These are phyloP conservation scores for Corythornis madagascariensis DNA, from an alignment of 2,113 vertebrate genomes.

Conservation along the genomic window DNA sequence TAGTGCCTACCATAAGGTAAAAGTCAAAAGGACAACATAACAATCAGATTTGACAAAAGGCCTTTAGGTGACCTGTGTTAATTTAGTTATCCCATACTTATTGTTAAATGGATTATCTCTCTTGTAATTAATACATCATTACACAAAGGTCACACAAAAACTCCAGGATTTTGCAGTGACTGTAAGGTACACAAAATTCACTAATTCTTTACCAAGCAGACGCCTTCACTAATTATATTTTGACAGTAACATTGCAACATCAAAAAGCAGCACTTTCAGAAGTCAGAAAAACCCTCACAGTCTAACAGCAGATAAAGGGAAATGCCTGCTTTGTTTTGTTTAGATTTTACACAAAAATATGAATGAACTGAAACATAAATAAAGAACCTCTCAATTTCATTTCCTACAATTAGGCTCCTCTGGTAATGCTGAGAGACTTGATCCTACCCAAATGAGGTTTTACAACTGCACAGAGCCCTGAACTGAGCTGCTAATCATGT, in stretches of 20 bases:
- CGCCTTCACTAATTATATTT: constrained; percentile 46
- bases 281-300: not conserved
- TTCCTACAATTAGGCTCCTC: not conserved
- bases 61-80: constrained; percentile 77
- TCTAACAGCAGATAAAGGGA: not conserved
- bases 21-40: constrained; percentile 83
- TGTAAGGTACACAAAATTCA: constrained; percentile 36
- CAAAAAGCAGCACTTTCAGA: not conserved
- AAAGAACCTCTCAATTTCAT: not conserved
- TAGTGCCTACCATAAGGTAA: constrained; percentile 79
- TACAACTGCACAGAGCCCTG: not conserved
- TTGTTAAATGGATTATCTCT: constrained; percentile 77
- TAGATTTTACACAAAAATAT: not conserved
- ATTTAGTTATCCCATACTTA: constrained; percentile 74
- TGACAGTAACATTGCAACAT: constrained; percentile 22
- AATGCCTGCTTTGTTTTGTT: not conserved
- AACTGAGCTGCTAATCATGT: not conserved
- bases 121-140: constrained; percentile 79
- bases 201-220: constrained; percentile 12
- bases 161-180: constrained; percentile 65
- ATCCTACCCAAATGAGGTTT: not conserved
- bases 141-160: constrained; percentile 69
- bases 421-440: not conserved
- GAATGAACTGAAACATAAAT: not conserved
- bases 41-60: constrained; percentile 81